Evolutionary conservation across 1,140 invertebrate genomes (phyloP).

Genomic region (Tetragnatha versicolor): DNA sequence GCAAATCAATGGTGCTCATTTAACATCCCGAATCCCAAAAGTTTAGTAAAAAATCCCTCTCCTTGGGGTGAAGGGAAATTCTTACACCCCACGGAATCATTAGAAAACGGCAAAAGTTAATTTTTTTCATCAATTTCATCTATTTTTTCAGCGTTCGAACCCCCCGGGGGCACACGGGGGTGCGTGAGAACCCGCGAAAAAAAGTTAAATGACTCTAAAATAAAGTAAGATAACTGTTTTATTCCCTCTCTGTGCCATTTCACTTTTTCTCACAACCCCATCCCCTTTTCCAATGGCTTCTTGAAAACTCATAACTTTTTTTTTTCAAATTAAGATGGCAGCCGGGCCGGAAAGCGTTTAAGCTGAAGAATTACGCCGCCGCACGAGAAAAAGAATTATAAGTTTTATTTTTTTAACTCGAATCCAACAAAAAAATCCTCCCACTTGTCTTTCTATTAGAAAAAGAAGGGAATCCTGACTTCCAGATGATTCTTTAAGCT

Average conservation of each 20-base stretch:
- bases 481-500: slow-evolving; percentile 32
- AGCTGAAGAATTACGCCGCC: slow-evolving; percentile 22
- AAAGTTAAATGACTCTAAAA: slow-evolving; percentile 54
- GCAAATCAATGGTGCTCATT: slow-evolving; percentile 53
- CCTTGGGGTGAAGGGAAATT: slow-evolving; percentile 40
- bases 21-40: too few species aligned
- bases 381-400: background rate
- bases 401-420: background rate
- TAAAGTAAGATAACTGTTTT: slow-evolving; percentile 55
- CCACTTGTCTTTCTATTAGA: slow-evolving; percentile 31
- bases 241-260: slow-evolving; percentile 16
- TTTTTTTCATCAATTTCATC: slow-evolving; percentile 54
- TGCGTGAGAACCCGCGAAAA: slow-evolving; percentile 30
- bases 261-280: background rate
- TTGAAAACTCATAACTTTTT: slow-evolving; percentile 39
- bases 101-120: slow-evolving; percentile 51
- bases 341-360: slow-evolving; percentile 25
- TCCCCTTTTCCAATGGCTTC: slow-evolving; percentile 25
- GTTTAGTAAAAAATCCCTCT: too few species aligned
- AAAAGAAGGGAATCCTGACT: slow-evolving; percentile 8
- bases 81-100: slow-evolving; percentile 46
- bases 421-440: background rate
- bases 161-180: background rate
- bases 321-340: slow-evolving; percentile 55
- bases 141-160: slow-evolving; percentile 10